Evolutionary conservation across 1,140 invertebrate species (phyloP), one percentile per base, ranked within the genome.

Genomic region (Drosophila paulistorum): DNA sequence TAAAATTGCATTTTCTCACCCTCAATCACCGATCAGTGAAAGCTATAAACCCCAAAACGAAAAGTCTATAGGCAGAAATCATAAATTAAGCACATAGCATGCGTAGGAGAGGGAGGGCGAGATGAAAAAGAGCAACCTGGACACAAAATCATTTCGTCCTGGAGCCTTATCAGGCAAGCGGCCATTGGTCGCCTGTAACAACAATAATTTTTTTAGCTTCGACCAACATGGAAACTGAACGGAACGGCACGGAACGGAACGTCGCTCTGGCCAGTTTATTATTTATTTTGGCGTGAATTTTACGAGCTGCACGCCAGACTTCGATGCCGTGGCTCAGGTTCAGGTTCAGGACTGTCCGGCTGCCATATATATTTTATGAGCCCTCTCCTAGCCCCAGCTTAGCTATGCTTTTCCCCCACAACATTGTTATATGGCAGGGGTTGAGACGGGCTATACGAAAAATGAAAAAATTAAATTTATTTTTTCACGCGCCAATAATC

Each of bases 401-500:
- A 87, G 82, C 35, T 37, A 57, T 35, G 35, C 59, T 30, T 30
- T 30, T 30, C 51, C 55, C n/a, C 65, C 33, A 65, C 54, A n/a
- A 17, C 30, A 23, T 23, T 51, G 45, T 51, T 51, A 5, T 17
- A 7, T 1, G 1, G 23, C 11, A 10, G 11, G 23, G 35, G n/a
- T 7, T 42, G 72, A 37, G 35, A 11, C 48, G 63, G 55, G 20
- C n/a, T 57, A 39, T 7, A 11, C 14, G 39, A 45, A 57, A 61
- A 48, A 35, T 37, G 51, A 66, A 85, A 69, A 80, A 75, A 80
- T 74, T 89, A 76, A 89, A 89, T 89, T 89, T 90, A 90, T 84
- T 81, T 87, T 87, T 89, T 89, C 85, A 89, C 84, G 80, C 84
- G 79, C 84, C 84, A 89, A 89, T 89, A 89, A 89, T 89, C 84